phyloP scores from a whole-genome alignment of 2,888 invertebrate genomes.

The Drosophila yooni region DNA sequence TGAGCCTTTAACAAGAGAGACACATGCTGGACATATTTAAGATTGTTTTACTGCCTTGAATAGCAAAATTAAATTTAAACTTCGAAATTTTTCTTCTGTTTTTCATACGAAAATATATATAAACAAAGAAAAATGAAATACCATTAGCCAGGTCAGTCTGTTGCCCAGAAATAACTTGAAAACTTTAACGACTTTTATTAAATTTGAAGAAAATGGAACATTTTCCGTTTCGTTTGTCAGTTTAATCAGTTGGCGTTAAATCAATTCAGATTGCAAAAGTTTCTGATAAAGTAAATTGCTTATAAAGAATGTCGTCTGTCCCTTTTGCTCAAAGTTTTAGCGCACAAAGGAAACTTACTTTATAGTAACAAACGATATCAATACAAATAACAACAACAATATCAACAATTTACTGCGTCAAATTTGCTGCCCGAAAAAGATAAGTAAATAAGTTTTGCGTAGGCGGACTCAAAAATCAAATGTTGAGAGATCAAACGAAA shows the following conservation, averaged over 20 bases:
- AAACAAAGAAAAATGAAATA: neutral
- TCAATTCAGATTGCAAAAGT: conserved; percentile 56
- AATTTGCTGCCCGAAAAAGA: conserved; percentile 33
- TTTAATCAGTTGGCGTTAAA: conserved; percentile 43
- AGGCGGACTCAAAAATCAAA: conserved; percentile 38
- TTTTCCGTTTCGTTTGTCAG: conserved; percentile 18
- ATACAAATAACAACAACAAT: conserved; percentile 19
- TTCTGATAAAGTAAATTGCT: conserved; percentile 50
- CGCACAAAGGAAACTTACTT: neutral
- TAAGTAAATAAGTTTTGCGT: conserved; percentile 42
- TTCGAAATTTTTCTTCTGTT: neutral
- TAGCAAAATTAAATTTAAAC: neutral
- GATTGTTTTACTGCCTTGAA: neutral
- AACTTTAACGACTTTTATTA: conserved; percentile 18
- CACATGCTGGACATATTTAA: neutral
- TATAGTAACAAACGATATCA: conserved; percentile 22
- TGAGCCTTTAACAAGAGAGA: neutral
- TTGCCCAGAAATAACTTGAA: neutral
- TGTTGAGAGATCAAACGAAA: conserved; percentile 46
- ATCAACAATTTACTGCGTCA: conserved; percentile 35
- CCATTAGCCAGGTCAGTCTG: neutral
- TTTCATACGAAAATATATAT: neutral
- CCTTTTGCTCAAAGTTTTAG: conserved; percentile 10
- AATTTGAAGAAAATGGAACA: conserved; percentile 15
- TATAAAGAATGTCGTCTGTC: conserved; percentile 27